phyloP scores from a whole-genome alignment of 2,888 invertebrate species.

The Escarpia spicata region DNA sequence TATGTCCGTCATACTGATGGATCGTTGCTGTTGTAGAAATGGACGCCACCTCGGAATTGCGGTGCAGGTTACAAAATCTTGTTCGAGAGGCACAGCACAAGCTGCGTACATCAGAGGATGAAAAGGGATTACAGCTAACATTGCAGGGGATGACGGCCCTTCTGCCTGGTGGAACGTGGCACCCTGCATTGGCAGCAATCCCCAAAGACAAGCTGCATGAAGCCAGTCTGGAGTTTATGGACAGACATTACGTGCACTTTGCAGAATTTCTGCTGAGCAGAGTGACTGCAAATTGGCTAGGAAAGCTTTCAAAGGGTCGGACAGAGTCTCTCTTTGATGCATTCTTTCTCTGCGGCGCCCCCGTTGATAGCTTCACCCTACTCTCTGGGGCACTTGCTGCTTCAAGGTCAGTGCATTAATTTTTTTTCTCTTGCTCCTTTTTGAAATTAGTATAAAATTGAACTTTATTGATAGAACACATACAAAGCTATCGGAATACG shows the following conservation, averaged over 20 bases:
- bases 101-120: neutral
- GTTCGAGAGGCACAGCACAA: neutral
- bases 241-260: neutral
- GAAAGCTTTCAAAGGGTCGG: neutral
- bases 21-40: neutral
- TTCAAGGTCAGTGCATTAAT: neutral
- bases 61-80: neutral
- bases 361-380: neutral
- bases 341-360: neutral
- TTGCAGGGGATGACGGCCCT: neutral
- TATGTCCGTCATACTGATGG: neutral
- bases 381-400: neutral
- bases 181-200: neutral
- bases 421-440: too few relatives aligned
- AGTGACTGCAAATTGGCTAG: neutral
- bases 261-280: neutral
- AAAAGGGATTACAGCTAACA: neutral
- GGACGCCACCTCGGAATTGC: neutral
- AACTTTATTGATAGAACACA: too few relatives aligned
- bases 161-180: neutral
- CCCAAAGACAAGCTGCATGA: neutral
- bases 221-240: neutral
- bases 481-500: too few relatives aligned
- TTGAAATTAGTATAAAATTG: too few relatives aligned
- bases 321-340: neutral